Base-by-base conservation (phyloP, 2,888 invertebrate species). In the Synergus laeviventris region DNA sequence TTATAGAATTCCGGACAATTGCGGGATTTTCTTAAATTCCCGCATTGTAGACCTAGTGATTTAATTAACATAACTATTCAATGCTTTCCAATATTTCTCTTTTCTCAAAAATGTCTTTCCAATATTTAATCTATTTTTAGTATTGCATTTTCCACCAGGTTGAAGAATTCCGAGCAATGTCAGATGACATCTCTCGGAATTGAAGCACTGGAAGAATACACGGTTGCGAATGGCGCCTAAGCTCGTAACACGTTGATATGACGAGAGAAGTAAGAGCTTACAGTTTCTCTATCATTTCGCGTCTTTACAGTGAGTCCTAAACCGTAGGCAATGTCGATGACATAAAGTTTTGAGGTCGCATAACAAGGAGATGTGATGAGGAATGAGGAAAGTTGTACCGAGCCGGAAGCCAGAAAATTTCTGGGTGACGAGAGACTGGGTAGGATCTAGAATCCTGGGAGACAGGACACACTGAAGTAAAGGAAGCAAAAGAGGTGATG, bases 361-460 rank as follows among this genome's bases (percentile, higher is more conserved):
- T 84, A 85, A 86, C 85, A 86, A 84, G 83, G 84, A 85, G 82
- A 83, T 83, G 84, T 84, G 84, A 85, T 86, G 88, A 88, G 87
- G 82, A 87, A 87, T 83, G 85, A 83, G 86, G 81, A 86, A 87
- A 88, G 87, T 88, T 87, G 83, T 81, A 80, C 74, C 82, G 81
- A 76, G 80, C 81, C 83, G 86, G 86, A 87, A 87, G 84, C 85
- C 84, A 80, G 86, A 86, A 86, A 87, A 88, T 87, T 84, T 87
- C 84, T 83, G 79, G 84, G 80, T 83, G 84, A 87, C 84, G 83
- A 80, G 81, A 82, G 81, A 66, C 76, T 73, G 78, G 74, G 79
- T 74, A 16, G 66, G 42, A 42, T 24, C 12, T 9, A 5, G 49
- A 31, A 70, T 49, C 70, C 49, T 24, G 24, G 31, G 45, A 16